Percentiles rank a stretch among this genome's conserved stretches.
Conservation (phyloP, 2,888 invertebrate genomes). For the Spilarctia lutea region DNA sequence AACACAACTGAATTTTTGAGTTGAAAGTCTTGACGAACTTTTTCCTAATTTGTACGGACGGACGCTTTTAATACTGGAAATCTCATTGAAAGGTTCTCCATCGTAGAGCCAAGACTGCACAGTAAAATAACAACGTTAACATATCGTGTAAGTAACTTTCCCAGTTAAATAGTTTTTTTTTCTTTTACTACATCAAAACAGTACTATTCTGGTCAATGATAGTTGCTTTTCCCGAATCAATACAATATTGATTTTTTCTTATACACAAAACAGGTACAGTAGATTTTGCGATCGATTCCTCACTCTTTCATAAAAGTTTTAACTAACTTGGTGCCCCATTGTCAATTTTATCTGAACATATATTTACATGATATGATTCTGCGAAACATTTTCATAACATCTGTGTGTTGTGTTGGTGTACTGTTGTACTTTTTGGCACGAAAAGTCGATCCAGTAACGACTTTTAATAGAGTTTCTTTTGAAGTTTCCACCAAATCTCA, state of each 20-base stretch:
- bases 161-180: background rate
- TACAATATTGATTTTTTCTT: background rate
- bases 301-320: background rate
- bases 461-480: background rate
- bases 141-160: background rate
- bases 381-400: background rate
- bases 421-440: background rate
- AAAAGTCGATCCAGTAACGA: background rate
- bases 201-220: background rate
- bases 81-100: background rate
- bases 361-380: background rate
- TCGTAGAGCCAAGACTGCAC: background rate
- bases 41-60: background rate
- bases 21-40: background rate
- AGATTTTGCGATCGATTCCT: background rate
- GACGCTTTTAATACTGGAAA: background rate
- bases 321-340: background rate
- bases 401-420: background rate
- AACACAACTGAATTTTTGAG: background rate
- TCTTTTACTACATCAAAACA: background rate
- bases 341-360: background rate
- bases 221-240: background rate
- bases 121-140: background rate
- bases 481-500: background rate
- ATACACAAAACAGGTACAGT: background rate